Base-by-base conservation (phyloP, 2,797 vertebrate species). In the Ficedula albicollis region DNA sequence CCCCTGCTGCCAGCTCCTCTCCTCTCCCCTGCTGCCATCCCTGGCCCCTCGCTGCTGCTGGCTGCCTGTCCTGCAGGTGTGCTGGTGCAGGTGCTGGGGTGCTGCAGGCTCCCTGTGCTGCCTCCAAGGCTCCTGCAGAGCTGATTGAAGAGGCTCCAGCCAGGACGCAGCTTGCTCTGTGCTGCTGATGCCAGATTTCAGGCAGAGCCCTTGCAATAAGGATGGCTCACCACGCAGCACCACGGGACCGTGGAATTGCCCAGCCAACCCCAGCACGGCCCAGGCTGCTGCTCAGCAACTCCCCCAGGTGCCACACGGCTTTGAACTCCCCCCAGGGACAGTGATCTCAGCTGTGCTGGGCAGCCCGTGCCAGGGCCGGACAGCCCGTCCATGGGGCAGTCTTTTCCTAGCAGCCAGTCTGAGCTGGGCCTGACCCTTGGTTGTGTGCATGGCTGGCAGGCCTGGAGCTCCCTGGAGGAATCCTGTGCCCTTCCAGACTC, bases 61-160 rank as follows among this genome's bases (percentile, higher is more conserved):
- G 96, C 92, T 97, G 87, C 87, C 95, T 74, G 54, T 68, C 87
- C 89, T 89, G 75, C 81, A 93, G 93, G 87, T 96, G 95, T 51
- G 14, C 49, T 0, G 30, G 10, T 52, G 95, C 29, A 2, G 93
- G 81, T 36, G 36, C 36, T 36, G 36, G 36, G 36, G 72, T 68
- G 74, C 87, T 87, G 36, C 36, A 36, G 36, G 81, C 75, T 90
- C 36, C 10, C 36, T 36, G 36, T 36, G 89, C 76, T 89, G 87
- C 93, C 91, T 95, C 87, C 95, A 95, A 96, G 95, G 95, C 92
- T 96, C 96, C 89, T 59, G 82, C 82, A 76, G 94, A 75, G 82
- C 89, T 92, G 92, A 93, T 41, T 94, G 95, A 91, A 84, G 94
- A 91, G 79, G n/a, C 52, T 96, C 66, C 82, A 55, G 90, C 69